phyloP scores from a whole-genome alignment of 2,113 vertebrate genomes.

The Acrocephalus arundinaceus region DNA sequence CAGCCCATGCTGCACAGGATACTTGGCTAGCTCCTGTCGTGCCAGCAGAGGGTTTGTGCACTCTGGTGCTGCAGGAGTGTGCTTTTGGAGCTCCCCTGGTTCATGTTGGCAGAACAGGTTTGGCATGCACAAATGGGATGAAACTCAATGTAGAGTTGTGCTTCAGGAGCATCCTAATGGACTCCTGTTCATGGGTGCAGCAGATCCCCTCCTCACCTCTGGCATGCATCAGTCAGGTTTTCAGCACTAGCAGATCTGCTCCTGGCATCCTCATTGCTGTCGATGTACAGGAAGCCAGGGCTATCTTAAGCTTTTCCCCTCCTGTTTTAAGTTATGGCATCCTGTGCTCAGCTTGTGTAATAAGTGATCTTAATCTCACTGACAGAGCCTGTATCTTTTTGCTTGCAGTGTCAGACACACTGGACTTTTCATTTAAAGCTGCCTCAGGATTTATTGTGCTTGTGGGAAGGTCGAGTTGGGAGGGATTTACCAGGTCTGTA shows the following conservation, averaged over 20 bases:
- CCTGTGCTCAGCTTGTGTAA: not conserved
- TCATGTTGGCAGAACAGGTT: accelerated
- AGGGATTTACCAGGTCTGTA: not conserved
- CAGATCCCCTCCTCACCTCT: not conserved
- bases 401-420: not conserved
- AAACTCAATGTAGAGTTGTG: not conserved
- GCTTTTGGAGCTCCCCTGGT: not conserved
- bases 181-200: not conserved
- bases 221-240: not conserved
- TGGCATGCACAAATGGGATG: too few relatives aligned
- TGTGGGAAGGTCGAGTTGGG: not conserved
- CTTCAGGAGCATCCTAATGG: not conserved
- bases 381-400: not conserved
- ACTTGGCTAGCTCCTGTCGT: not conserved
- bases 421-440: not conserved
- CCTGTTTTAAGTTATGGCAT: not conserved
- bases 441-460: not conserved
- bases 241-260: not conserved
- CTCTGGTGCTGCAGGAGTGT: not conserved
- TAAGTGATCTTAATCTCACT: not conserved
- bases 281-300: not conserved
- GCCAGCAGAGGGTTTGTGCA: not conserved
- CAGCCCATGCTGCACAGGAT: not conserved
- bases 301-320: not conserved
- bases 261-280: not conserved